Conservation (phyloP, 2,797 vertebrate genomes). For the Tenualosa thibaudeaui region DNA sequence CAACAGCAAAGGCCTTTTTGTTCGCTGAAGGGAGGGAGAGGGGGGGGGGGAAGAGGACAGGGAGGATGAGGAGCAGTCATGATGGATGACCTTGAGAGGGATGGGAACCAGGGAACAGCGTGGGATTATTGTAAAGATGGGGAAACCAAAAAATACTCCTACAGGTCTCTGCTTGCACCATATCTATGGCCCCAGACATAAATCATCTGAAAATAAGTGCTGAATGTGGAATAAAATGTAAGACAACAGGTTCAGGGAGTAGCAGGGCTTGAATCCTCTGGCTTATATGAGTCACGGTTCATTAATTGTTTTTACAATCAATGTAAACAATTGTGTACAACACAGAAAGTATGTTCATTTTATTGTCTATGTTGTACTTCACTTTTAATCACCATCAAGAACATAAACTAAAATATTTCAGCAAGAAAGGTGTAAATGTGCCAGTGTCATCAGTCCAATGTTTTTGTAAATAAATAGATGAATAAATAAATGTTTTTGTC, state of each 20-base stretch:
- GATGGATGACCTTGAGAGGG: neutral
- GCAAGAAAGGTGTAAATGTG: too few relatives aligned
- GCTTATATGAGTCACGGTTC: too few relatives aligned
- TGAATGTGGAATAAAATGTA: neutral
- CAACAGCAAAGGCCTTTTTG: slow-evolving; percentile 10
- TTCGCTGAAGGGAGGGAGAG: neutral
- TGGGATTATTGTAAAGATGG: neutral
- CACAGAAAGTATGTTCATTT: too few relatives aligned
- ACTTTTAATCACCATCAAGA: too few relatives aligned
- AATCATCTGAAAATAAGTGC: neutral
- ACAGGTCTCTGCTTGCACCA: neutral
- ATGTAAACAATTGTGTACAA: too few relatives aligned
- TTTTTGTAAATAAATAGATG: too few relatives aligned
- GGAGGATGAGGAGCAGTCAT: neutral
- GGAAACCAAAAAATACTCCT: neutral
- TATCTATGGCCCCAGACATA: neutral
- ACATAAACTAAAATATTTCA: too few relatives aligned
- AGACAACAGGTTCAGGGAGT: neutral
- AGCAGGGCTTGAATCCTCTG: too few relatives aligned
- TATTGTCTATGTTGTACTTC: too few relatives aligned
- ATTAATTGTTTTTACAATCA: too few relatives aligned
- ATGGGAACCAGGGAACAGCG: neutral
- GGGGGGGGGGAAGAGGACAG: neutral
- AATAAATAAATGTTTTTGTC: too few relatives aligned
- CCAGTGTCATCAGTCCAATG: too few relatives aligned